Conservation (phyloP, 2,113 vertebrate species). For the Percina caprodes region DNA sequence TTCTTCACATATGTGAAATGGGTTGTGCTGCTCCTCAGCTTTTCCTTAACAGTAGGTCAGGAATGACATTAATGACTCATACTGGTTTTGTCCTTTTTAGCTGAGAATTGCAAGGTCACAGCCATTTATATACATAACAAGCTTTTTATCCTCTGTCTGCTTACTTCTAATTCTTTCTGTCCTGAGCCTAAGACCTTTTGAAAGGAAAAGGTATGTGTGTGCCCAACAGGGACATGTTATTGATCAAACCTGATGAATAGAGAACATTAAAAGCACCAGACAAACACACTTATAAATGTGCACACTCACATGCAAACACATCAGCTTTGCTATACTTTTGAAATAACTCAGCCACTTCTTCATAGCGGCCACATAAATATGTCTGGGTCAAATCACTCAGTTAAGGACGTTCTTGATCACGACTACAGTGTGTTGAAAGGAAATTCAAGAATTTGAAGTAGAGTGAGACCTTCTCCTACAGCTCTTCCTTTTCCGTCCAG, state of each 20-base stretch:
- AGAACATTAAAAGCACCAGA: background rate
- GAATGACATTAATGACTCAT: constrained; percentile 35
- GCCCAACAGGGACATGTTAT: background rate
- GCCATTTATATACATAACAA: constrained; percentile 29
- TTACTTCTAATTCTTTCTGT: constrained; percentile 15
- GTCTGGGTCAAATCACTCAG: background rate
- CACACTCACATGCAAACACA: background rate
- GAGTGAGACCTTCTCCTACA: no score
- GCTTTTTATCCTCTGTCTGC: constrained; percentile 8
- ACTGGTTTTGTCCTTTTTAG: constrained; percentile 33
- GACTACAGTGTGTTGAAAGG: background rate
- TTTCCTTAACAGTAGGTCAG: background rate
- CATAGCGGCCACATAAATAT: background rate
- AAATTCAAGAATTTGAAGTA: no score
- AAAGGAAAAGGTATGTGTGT: constrained; percentile 22
- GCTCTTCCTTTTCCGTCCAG: no score
- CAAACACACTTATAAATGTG: background rate
- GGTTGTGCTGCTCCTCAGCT: no score
- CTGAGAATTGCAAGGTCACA: constrained; percentile 32
- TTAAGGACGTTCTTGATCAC: background rate
- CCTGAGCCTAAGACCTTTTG: background rate
- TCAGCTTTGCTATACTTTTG: background rate
- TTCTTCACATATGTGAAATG: no score
- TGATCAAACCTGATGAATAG: background rate
- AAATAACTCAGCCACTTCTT: background rate